These are phyloP conservation scores for Hylaea fasciaria DNA, from an alignment of 2,888 invertebrate genomes.

Conservation along the genomic window DNA sequence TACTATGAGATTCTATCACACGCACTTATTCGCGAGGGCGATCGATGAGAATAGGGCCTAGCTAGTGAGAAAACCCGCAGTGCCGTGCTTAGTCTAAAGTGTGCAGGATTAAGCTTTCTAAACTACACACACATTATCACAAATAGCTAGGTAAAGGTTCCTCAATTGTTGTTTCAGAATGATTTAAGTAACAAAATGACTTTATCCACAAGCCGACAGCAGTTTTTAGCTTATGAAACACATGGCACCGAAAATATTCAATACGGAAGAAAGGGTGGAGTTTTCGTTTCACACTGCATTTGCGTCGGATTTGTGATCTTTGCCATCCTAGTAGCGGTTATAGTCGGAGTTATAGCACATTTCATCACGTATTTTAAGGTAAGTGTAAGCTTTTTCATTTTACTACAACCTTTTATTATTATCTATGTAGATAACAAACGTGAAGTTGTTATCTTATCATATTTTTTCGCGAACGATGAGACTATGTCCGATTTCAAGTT, in stretches of 20 bases:
- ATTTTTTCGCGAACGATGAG: not conserved
- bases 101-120: not conserved
- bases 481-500: constrained; percentile 3
- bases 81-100: no score
- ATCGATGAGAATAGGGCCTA: no score
- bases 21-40: no score
- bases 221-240: constrained; percentile 85
- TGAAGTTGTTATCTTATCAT: not conserved
- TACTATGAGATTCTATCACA: no score
- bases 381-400: constrained; percentile 35
- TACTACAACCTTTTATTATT: not conserved
- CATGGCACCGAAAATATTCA: constrained; percentile 81
- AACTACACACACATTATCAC: not conserved
- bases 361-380: constrained; percentile 77
- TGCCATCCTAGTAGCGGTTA: constrained; percentile 64
- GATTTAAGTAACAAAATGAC: constrained; percentile 69
- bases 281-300: constrained; percentile 86
- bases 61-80: no score
- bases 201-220: constrained; percentile 82
- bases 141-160: not conserved
- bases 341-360: constrained; percentile 76
- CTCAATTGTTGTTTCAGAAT: constrained; percentile 58
- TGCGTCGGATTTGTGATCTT: constrained; percentile 72
- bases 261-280: constrained; percentile 85
- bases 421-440: not conserved